Evolutionary conservation across 2,888 invertebrate genomes (phyloP).

Genomic region (Drosophila melanosoma): DNA sequence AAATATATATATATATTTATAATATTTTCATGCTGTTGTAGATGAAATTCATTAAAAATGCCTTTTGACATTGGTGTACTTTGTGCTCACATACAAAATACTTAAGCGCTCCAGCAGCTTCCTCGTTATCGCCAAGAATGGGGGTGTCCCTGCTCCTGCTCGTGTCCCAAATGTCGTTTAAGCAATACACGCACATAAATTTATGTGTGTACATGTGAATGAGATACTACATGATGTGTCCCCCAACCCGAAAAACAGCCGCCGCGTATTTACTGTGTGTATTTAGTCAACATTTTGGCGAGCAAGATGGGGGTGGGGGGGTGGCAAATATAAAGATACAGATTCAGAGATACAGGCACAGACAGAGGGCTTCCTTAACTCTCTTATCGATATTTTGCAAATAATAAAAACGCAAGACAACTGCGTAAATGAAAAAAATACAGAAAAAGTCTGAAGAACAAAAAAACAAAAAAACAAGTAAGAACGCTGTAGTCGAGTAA

Average conservation of each 20-base stretch:
- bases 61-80: slow-evolving; percentile 65
- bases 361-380: slow-evolving; percentile 14
- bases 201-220: slow-evolving; percentile 29
- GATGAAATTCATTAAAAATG: slow-evolving; percentile 70
- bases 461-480: background rate
- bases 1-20: background rate
- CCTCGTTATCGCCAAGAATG: slow-evolving; percentile 3
- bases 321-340: slow-evolving; percentile 15
- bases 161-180: slow-evolving; percentile 47
- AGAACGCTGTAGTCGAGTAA: too few relatives aligned
- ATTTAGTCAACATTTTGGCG: slow-evolving; percentile 67
- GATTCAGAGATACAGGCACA: slow-evolving; percentile 15
- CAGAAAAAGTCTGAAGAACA: slow-evolving; percentile 14
- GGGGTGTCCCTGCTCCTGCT: slow-evolving; percentile 23
- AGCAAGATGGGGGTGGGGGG: background rate
- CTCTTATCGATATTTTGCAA: slow-evolving; percentile 75
- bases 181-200: slow-evolving; percentile 43
- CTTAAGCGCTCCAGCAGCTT: slow-evolving; percentile 28
- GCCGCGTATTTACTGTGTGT: slow-evolving; percentile 62
- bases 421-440: slow-evolving; percentile 34
- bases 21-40: slow-evolving; percentile 6
- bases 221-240: slow-evolving; percentile 25
- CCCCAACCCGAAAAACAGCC: background rate
- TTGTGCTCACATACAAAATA: slow-evolving; percentile 31
- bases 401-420: slow-evolving; percentile 71